Evolutionary conservation across 2,113 vertebrate species (phyloP).

Genomic region (Pachycephala philippinensis): DNA sequence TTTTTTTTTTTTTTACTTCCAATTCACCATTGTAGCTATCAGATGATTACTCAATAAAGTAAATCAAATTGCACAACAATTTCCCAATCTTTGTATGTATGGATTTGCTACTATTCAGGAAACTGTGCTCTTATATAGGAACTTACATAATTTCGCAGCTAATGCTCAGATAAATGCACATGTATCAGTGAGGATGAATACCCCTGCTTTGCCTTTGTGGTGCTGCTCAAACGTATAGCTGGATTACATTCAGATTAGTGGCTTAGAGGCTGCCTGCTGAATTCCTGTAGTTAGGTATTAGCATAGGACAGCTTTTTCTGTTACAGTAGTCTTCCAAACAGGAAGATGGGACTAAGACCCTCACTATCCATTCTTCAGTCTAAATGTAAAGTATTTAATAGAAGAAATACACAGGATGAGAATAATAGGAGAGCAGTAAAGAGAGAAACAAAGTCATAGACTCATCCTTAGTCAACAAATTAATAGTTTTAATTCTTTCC

Average conservation of each 20-base stretch:
- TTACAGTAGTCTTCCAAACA: background rate
- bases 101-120: background rate
- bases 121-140: background rate
- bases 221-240: background rate
- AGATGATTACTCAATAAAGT: conserved; percentile 74
- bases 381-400: background rate
- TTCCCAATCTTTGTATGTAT: conserved; percentile 33
- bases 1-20: conserved; percentile 35
- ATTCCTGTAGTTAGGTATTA: background rate
- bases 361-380: background rate
- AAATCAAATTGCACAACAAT: conserved; percentile 49
- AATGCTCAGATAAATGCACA: background rate
- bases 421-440: background rate
- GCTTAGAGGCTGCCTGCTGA: background rate
- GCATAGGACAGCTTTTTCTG: background rate
- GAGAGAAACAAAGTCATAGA: background rate
- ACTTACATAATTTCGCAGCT: background rate
- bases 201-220: background rate
- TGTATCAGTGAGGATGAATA: background rate
- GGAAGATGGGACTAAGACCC: background rate
- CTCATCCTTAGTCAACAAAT: background rate
- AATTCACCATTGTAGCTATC: conserved; percentile 68
- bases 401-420: background rate
- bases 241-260: background rate
- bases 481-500: background rate